Percentiles rank a stretch among this genome's conserved stretches.
Evolutionary conservation across 1,140 invertebrate species (phyloP).

Genomic region (Drosophila yakuba): DNA sequence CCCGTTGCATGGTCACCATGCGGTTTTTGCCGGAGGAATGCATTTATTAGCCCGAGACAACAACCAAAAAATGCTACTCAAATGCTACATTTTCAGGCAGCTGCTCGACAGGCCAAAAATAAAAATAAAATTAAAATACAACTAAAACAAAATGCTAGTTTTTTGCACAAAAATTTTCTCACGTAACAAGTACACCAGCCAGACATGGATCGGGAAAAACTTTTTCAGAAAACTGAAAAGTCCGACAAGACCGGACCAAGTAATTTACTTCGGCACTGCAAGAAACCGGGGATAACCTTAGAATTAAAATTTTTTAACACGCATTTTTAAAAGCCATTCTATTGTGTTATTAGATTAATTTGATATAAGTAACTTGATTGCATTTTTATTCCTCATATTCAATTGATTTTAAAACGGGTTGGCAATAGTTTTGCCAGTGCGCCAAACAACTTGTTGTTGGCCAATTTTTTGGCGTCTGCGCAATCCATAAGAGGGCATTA

Average conservation of each 20-base stretch:
- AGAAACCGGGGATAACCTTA: background rate
- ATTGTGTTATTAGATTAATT: background rate
- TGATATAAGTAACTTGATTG: background rate
- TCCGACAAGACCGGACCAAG: slow-evolving; percentile 45
- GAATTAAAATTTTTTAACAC: background rate
- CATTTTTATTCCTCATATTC: background rate
- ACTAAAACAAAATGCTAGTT: slow-evolving; percentile 55
- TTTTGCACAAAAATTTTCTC: slow-evolving; percentile 74
- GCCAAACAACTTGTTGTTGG: slow-evolving; percentile 66
- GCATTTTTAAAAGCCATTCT: no score
- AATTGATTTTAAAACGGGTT: no score
- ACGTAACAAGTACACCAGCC: slow-evolving; percentile 74
- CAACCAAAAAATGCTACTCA: slow-evolving; percentile 39
- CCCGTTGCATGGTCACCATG: slow-evolving; percentile 54
- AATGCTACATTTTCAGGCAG: slow-evolving; percentile 66
- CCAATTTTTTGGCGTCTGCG: slow-evolving; percentile 74
- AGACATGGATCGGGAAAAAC: slow-evolving; percentile 52
- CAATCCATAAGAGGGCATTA: slow-evolving; percentile 80
- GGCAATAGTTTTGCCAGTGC: slow-evolving; percentile 4
- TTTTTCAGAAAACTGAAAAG: slow-evolving; percentile 35
- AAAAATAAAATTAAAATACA: slow-evolving; percentile 39
- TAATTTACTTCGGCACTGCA: slow-evolving; percentile 48
- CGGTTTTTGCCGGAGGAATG: slow-evolving; percentile 56
- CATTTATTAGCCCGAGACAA: slow-evolving; percentile 42
- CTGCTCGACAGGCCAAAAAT: slow-evolving; percentile 26